Evolutionary conservation across 2,888 invertebrate species (phyloP).

Genomic region (Plebejus melissa): DNA sequence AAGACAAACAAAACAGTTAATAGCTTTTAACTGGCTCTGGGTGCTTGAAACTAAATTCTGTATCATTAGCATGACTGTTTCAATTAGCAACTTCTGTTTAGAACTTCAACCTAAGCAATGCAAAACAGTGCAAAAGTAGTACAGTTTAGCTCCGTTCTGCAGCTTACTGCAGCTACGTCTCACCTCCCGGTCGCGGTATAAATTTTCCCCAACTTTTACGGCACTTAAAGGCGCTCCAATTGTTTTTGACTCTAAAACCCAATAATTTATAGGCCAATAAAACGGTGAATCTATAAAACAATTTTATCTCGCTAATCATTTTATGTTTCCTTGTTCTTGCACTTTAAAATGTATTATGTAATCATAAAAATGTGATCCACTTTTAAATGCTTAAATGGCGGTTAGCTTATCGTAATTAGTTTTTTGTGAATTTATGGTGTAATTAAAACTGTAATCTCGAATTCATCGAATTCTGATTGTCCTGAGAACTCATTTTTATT

Average conservation of each 20-base stretch:
- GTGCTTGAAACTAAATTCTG: neutral
- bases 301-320: conserved; percentile 20
- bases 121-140: neutral
- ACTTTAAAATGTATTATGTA: conserved; percentile 15
- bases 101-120: neutral
- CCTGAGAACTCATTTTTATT: neutral
- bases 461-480: conserved; percentile 1
- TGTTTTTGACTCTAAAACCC: conserved; percentile 2
- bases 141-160: neutral
- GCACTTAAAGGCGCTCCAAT: conserved; percentile 7
- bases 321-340: conserved; percentile 17
- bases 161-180: neutral
- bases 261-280: conserved; percentile 15
- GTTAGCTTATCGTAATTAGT: conserved; percentile 17
- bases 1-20: neutral
- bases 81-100: no score
- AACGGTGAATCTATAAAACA: conserved; percentile 14
- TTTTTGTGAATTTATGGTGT: conserved; percentile 9
- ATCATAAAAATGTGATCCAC: conserved; percentile 18
- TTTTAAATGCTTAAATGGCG: conserved; percentile 9
- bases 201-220: conserved; percentile 11
- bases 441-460: neutral
- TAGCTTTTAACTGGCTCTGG: neutral
- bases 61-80: no score
- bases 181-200: neutral